Percentiles rank a stretch among this genome's conserved stretches.
Conservation (phyloP, 2,113 vertebrate genomes). For the Thinocorus orbignyianus region DNA sequence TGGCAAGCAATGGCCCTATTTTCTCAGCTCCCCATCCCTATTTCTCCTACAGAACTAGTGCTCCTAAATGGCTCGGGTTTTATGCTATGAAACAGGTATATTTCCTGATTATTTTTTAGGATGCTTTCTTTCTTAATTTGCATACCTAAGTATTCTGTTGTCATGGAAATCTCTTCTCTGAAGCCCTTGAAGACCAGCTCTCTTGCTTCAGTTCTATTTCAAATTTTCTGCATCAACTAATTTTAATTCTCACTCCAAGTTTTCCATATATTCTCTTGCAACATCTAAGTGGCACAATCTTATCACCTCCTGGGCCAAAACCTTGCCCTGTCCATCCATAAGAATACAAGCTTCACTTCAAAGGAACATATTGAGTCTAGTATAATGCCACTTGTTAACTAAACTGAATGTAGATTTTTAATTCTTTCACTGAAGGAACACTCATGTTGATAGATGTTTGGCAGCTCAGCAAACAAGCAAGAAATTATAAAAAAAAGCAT, state of each 20-base stretch:
- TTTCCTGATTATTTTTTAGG: constrained; percentile 71
- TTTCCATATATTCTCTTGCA: neutral
- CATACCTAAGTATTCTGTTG: constrained; percentile 78
- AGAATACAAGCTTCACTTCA: neutral
- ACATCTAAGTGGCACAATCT: neutral
- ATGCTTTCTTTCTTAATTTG: constrained; percentile 73
- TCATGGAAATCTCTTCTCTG: constrained; percentile 76
- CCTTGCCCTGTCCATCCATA: neutral
- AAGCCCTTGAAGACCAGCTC: constrained; percentile 69
- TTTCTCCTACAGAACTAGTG: neutral
- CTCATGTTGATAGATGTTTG: neutral
- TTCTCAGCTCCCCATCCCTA: neutral
- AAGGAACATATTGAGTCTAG: neutral
- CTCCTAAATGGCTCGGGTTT: constrained; percentile 22
- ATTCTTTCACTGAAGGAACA: neutral
- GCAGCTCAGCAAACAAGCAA: neutral
- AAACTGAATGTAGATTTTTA: neutral
- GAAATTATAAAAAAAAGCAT: neutral
- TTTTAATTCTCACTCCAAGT: constrained; percentile 19
- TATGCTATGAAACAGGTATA: constrained; percentile 45
- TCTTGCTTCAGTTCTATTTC: constrained; percentile 54
- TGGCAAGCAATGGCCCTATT: neutral
- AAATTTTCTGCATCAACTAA: constrained; percentile 42
- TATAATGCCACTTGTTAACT: neutral
- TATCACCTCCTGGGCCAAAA: neutral